Base-by-base conservation (phyloP, 2,888 invertebrate species). In the Drosophila falleni region DNA sequence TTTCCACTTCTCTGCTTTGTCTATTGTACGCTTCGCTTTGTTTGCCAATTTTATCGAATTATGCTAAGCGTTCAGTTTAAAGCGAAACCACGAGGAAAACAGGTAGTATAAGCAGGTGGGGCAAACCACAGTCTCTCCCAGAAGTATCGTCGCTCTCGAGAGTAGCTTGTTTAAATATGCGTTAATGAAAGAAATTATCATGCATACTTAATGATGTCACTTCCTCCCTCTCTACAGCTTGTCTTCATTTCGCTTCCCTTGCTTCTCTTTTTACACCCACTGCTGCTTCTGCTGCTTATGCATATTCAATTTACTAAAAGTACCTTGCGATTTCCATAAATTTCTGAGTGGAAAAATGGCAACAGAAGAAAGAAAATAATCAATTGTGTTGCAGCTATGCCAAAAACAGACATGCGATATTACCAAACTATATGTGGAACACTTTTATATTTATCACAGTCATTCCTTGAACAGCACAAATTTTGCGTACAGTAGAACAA, bases 111-210 rank as follows among this genome's bases (percentile, higher is more conserved):
- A 42, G 51, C 31, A 44, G 39, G 29, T 29, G 47, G 37, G 19
- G 29, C 2, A 9, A 15, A n/a, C 15, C 31, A 47, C 29, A 16
- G 19, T 29, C 16, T 11, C 41, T 13, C 10, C 42, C 42, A 10
- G 42, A 31, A 19, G 59, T 37, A 42, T 16, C 26, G 58, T 58
- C 39, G 54, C 47, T 44, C 11, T 16, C 2, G 44, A 66, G 54
- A 54, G 44, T 50, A 26, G 35, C 69, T 71, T 68, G 66, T 51
- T 89, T 76, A 84, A 86, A 84, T 81, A 84, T 89, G 89, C 81
- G 77, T 84, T 86, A 88, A 89, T 89, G 87, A 87, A 75, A 67
- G 66, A 79, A 79, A 84, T 88, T 88, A 86, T 87, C 79, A 84
- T 89, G 65, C 81, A 84, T 79, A 79, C 74, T 74, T 76, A 76